Conservation (phyloP, 2,113 vertebrate genomes). For the Gallinago undulata region DNA sequence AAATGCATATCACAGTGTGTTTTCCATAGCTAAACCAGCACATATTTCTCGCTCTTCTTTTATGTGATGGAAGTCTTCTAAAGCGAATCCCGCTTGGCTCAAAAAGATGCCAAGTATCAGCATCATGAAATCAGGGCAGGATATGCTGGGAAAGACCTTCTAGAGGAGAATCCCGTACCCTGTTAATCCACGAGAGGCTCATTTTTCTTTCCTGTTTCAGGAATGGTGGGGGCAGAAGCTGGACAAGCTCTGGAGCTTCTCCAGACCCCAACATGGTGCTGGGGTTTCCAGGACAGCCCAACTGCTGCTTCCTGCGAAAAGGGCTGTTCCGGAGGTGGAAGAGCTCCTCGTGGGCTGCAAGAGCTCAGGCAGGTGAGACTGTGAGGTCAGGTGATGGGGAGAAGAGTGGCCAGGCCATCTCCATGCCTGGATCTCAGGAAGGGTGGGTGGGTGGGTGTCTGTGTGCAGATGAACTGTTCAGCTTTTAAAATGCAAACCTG, state of each 20-base stretch:
- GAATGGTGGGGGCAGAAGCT: neutral
- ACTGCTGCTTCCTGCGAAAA: neutral
- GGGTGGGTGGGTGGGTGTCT: rapidly evolving
- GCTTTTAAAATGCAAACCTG: neutral
- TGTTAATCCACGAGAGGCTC: neutral
- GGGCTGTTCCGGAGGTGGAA: no score
- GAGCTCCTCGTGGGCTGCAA: neutral
- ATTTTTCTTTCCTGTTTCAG: neutral
- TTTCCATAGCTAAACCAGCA: neutral
- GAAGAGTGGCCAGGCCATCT: neutral
- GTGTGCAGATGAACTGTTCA: neutral
- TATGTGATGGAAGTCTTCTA: neutral
- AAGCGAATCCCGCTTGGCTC: neutral
- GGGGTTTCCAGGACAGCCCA: neutral
- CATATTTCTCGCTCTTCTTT: neutral
- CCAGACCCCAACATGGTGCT: neutral
- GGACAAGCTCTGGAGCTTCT: neutral
- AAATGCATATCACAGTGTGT: neutral
- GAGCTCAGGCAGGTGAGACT: neutral
- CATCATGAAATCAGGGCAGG: neutral
- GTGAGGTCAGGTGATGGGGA: neutral
- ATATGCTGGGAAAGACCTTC: neutral
- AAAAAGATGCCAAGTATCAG: neutral
- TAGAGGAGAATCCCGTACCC: neutral
- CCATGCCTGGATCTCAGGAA: neutral